Evolutionary conservation across 2,113 vertebrate genomes (phyloP).

Genomic region (Junco hyemalis): DNA sequence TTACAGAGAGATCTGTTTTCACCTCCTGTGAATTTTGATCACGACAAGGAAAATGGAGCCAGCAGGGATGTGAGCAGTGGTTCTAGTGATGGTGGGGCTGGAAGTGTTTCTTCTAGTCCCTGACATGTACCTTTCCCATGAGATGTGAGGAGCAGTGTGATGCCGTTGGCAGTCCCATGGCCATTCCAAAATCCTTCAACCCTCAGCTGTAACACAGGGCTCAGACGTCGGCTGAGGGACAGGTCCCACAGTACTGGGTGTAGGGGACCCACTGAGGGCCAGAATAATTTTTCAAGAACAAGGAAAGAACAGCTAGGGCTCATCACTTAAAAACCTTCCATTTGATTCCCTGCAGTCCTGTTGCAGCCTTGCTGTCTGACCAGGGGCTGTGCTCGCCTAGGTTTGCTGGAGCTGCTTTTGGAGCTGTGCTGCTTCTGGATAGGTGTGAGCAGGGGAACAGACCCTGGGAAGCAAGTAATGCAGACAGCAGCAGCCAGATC

Average conservation of each 20-base stretch:
- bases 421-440: neutral
- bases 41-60: neutral
- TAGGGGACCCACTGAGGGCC: neutral
- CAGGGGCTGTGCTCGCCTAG: rapidly evolving
- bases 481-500: neutral
- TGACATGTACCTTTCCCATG: neutral
- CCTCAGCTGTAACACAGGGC: rapidly evolving
- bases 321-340: neutral
- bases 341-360: neutral
- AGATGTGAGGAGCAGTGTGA: neutral
- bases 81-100: neutral
- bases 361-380: rapidly evolving
- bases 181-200: neutral
- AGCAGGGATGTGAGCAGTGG: neutral
- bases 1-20: neutral
- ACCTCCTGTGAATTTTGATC: neutral
- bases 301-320: neutral
- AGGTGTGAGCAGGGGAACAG: neutral
- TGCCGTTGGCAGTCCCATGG: rapidly evolving
- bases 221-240: neutral
- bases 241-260: rapidly evolving
- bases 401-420: neutral
- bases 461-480: neutral
- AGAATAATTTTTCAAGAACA: neutral
- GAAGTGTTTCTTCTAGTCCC: neutral